phyloP scores from a whole-genome alignment of 2,113 vertebrate genomes.

The Sigmodon hispidus region DNA sequence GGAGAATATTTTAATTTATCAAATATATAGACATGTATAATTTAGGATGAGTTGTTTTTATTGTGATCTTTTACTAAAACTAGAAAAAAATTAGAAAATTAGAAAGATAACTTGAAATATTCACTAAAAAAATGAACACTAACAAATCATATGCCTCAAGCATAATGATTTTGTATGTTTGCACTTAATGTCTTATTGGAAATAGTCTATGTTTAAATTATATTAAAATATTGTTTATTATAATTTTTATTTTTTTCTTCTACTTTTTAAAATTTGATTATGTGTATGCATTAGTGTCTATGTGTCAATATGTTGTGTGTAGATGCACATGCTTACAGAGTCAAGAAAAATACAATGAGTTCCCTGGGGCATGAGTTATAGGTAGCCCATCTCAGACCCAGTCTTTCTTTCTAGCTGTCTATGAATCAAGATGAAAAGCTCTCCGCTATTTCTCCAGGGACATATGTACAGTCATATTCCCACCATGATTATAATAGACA shows the following conservation, averaged over 20 bases:
- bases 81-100: slow-evolving; percentile 19
- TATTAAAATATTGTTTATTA: no score
- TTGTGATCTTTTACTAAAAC: not conserved
- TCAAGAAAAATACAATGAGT: not conserved
- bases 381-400: not conserved
- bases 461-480: not conserved
- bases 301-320: no score
- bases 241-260: not conserved
- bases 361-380: not conserved
- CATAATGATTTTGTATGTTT: not conserved
- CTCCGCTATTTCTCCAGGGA: not conserved
- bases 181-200: not conserved
- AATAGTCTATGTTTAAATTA: not conserved
- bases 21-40: not conserved
- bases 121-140: not conserved
- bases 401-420: not conserved
- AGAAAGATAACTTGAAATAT: not conserved
- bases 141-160: not conserved
- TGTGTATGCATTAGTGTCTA: not conserved
- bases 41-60: not conserved
- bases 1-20: not conserved
- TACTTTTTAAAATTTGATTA: not conserved
- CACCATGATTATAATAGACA: not conserved
- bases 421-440: not conserved
- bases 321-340: not conserved